Evolutionary conservation across 2,888 invertebrate species (phyloP), one percentile per base, ranked within the genome.

Genomic region (Tinea trinotella): DNA sequence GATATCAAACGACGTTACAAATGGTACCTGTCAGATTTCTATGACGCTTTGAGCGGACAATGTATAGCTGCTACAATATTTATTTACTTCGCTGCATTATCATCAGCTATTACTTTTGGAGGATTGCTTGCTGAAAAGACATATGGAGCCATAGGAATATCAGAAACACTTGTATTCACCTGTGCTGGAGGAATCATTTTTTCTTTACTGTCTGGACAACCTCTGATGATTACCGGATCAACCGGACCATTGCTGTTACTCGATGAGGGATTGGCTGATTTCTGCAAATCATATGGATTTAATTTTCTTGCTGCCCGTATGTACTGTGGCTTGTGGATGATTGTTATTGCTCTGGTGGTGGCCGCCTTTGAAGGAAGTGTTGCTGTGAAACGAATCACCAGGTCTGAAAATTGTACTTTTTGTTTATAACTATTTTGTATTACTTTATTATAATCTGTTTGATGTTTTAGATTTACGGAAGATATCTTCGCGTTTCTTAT

Each of bases 401-500:
- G 87, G 87, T 82, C n/a, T n/a, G n/a, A n/a, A n/a, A n/a, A n/a
- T n/a, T n/a, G n/a, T n/a, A 35, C 35, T 35, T 35, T 9, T 35
- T 4, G n/a, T 35, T 12, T 36, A n/a, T n/a, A 36, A n/a, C 44
- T 12, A 5, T 44, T 15, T 44, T 44, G 17, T 9, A 35, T 35
- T n/a, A n/a, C n/a, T 35, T 35, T 35, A 35, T 5, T 7, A 22
- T 22, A 5, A 22, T 3, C 35, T 40, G 7, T 4, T 40, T 44
- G 2, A 10, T 30, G 1, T 52, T 59, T 2, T 67, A 90, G 98
- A 56, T 99, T 99, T 79, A 97, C 97, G 0, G 98, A 99, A 76
- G 99, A 99, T 75, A 97, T 99, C 54, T 99, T 99, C 78, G 96
- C 98, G 2, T 94, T 96, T n/a, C 88, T 99, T 55, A 99, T 99